phyloP scores from a whole-genome alignment of 2,113 vertebrate species.

The Typhlomys cinereus region DNA sequence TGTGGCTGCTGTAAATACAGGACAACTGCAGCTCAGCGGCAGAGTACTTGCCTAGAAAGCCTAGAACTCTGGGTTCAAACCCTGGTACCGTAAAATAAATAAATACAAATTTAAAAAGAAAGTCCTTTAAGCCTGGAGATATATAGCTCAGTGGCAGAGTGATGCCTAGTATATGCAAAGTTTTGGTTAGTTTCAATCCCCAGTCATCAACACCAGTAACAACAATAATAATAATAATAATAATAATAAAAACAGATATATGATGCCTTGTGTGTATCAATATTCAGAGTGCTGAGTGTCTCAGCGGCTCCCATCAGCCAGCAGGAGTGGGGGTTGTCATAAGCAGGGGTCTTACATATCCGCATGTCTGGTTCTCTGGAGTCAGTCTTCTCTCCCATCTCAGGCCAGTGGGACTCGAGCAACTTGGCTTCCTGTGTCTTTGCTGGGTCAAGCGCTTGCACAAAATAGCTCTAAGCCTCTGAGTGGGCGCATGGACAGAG shows the following conservation, averaged over 20 bases:
- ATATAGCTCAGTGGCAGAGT: neutral
- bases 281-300: neutral
- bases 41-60: neutral
- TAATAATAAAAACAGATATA: neutral
- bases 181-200: neutral
- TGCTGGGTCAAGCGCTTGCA: constrained; percentile 6
- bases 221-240: neutral
- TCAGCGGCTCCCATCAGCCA: neutral
- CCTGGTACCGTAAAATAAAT: neutral
- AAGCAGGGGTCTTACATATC: neutral
- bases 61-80: neutral
- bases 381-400: neutral
- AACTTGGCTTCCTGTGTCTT: neutral
- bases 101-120: neutral
- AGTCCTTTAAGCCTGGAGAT: neutral
- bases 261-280: neutral
- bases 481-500: neutral
- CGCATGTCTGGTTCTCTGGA: neutral
- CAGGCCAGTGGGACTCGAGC: neutral
- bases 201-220: too few relatives aligned
- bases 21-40: neutral
- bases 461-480: constrained; percentile 35
- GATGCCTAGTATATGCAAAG: neutral
- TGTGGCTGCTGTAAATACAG: neutral
- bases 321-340: neutral